These are phyloP conservation scores for Bombus superbus DNA, from an alignment of 1,140 invertebrate species.

Conservation along the genomic window DNA sequence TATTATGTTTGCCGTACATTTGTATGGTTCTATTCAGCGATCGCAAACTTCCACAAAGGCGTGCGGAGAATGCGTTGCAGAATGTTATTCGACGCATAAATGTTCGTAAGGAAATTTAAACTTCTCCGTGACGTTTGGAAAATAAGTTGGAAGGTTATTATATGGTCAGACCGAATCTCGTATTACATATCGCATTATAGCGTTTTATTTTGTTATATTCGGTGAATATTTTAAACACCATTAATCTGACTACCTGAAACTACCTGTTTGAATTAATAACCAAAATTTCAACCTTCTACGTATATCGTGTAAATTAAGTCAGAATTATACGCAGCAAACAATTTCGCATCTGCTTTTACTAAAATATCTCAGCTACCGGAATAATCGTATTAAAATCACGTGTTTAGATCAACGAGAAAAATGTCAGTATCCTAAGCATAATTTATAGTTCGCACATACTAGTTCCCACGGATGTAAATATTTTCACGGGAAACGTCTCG, in stretches of 20 bases:
- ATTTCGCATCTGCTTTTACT: not conserved
- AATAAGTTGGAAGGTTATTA: not conserved
- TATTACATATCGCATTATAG: not conserved
- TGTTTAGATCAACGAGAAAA: no score
- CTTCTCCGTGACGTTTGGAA: not conserved
- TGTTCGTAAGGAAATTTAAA: not conserved
- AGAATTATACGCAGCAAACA: not conserved
- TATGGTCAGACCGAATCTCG: no score
- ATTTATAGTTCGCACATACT: not conserved
- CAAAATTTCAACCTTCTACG: not conserved
- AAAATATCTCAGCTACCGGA: not conserved
- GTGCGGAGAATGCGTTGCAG: no score
- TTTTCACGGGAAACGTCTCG: not conserved
- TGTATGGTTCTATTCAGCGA: not conserved
- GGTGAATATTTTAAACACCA: no score
- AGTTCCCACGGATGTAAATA: not conserved
- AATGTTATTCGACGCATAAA: not conserved
- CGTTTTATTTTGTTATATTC: no score
- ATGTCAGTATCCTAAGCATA: no score
- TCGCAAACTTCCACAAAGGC: not conserved
- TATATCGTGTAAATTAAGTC: not conserved
- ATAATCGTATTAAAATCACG: no score
- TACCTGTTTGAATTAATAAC: not conserved
- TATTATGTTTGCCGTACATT: not conserved
- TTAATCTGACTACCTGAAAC: not conserved